phyloP scores from a whole-genome alignment of 2,797 vertebrate genomes.

The Labroides dimidiatus region DNA sequence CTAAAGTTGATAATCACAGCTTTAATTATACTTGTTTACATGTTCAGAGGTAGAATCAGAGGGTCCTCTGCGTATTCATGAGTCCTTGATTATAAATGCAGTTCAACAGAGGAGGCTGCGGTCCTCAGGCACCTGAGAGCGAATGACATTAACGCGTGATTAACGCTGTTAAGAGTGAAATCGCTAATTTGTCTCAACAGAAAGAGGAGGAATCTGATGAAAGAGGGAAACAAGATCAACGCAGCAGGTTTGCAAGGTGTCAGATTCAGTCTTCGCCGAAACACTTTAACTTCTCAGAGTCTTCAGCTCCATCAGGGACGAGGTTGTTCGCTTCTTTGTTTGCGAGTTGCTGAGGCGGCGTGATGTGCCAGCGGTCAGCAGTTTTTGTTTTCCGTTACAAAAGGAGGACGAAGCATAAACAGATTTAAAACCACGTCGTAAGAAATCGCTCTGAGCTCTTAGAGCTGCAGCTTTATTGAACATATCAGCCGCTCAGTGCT shows the following conservation, averaged over 20 bases:
- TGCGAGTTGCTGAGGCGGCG: conserved; percentile 54
- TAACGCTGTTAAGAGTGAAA: conserved; percentile 49
- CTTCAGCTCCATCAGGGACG: conserved; percentile 26
- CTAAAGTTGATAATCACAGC: conserved; percentile 60
- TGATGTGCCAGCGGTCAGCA: conserved; percentile 45
- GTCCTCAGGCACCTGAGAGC: conserved; percentile 45
- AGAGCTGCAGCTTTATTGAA: conserved; percentile 36
- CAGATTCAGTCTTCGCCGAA: no score
- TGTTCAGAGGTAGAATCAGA: conserved; percentile 60
- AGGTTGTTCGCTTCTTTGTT: conserved; percentile 40
- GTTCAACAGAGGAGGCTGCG: conserved; percentile 38
- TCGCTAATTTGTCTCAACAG: conserved; percentile 41
- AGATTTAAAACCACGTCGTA: conserved; percentile 54
- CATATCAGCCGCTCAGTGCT: conserved; percentile 33
- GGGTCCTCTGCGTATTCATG: conserved; percentile 50
- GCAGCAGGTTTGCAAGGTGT: neutral
- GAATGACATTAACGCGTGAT: conserved; percentile 54
- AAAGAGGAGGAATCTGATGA: conserved; percentile 3
- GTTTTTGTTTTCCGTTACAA: conserved; percentile 17
- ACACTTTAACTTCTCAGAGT: neutral
- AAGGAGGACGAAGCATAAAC: conserved; percentile 41
- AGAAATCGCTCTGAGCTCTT: conserved; percentile 17
- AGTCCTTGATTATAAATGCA: conserved; percentile 59
- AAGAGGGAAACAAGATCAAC: conserved; percentile 1
- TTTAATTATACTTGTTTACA: conserved; percentile 67